phyloP scores from a whole-genome alignment of 2,888 invertebrate species.

The Amorpha juglandis region DNA sequence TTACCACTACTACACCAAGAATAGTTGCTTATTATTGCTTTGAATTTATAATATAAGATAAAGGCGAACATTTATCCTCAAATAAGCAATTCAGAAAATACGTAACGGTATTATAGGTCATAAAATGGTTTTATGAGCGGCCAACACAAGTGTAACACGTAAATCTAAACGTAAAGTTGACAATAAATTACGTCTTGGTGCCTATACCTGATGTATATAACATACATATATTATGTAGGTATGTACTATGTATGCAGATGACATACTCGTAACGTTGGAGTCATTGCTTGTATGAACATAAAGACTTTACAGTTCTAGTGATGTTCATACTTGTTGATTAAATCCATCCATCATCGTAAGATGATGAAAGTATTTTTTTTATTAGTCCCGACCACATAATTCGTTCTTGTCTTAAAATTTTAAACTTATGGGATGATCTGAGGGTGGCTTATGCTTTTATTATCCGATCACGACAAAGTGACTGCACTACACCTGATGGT shows the following conservation, averaged over 20 bases:
- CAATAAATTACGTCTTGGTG: constrained; percentile 22
- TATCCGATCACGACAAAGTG: too few species aligned
- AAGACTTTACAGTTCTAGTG: constrained; percentile 47
- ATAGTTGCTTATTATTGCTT: too few species aligned
- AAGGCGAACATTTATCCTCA: background rate
- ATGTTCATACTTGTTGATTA: constrained; percentile 27
- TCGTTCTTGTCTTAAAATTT: too few species aligned
- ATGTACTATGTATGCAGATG: constrained; percentile 12
- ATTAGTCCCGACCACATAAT: too few species aligned
- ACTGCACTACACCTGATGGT: too few species aligned
- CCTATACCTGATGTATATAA: constrained; percentile 21
- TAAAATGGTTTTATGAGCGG: constrained; percentile 26
- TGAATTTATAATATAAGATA: background rate
- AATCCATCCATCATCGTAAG: too few species aligned
- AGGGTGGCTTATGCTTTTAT: too few species aligned
- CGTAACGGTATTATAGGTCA: constrained; percentile 2
- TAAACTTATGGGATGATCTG: too few species aligned
- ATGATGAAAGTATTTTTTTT: too few species aligned
- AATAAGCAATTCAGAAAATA: constrained; percentile 25
- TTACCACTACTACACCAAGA: too few species aligned
- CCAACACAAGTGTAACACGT: constrained; percentile 26
- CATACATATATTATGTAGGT: background rate
- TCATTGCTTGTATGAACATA: constrained; percentile 53
- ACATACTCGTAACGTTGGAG: constrained; percentile 38
- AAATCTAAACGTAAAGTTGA: constrained; percentile 27